Evolutionary conservation across 2,113 vertebrate species (phyloP).

Genomic region (Mustelus asterias): DNA sequence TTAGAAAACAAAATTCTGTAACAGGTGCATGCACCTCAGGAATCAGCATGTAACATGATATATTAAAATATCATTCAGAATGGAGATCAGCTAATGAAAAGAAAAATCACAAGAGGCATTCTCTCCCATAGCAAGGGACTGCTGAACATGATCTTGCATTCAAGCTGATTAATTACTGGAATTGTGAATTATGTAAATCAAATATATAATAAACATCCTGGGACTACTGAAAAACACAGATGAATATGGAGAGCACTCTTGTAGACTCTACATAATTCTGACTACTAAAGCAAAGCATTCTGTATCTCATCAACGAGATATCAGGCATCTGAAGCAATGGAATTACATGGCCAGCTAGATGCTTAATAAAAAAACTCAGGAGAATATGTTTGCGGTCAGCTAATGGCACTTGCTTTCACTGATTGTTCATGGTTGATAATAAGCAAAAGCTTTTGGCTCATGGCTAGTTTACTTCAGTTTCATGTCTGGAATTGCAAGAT

Average conservation of each 20-base stretch:
- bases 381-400: not conserved
- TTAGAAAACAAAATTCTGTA: not conserved
- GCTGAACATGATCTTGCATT: conserved; percentile 14
- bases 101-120: not conserved
- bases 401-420: not conserved
- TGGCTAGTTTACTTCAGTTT: not conserved
- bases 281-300: not conserved
- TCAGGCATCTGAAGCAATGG: not conserved
- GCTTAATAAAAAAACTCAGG: not conserved
- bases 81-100: not conserved
- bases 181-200: conserved; percentile 36
- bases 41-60: conserved; percentile 25
- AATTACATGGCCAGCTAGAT: not conserved
- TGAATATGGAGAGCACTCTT: not conserved
- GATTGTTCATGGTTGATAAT: not conserved
- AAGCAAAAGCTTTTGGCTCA: not conserved
- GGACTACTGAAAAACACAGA: conserved; percentile 6
- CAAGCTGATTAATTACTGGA: conserved; percentile 33
- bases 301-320: not conserved
- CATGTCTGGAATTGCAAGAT: not conserved
- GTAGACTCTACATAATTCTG: not conserved
- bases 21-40: not conserved
- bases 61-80: conserved; percentile 3
- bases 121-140: conserved; percentile 10
- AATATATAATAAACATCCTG: conserved; percentile 27